A percentile compares a stretch with the other conserved stretches of the same genome.
Evolutionary conservation across 92 coral and sea anemone species (phyloP).

Genomic region (Blastomussa wellsi): DNA sequence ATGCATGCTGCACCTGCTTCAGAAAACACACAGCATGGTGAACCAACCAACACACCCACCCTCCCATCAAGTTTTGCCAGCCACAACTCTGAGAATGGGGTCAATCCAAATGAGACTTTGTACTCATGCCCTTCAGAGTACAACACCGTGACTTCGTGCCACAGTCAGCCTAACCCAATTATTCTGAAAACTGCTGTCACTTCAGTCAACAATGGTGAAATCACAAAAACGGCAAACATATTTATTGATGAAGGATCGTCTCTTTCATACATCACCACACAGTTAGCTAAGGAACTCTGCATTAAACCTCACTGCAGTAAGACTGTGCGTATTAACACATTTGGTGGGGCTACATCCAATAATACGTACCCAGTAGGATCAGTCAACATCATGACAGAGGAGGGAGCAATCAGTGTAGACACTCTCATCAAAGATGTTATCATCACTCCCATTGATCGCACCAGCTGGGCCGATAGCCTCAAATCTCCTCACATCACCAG

Average conservation of each 20-base stretch:
- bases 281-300: conserved; percentile 48
- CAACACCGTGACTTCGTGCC: conserved; percentile 9
- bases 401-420: conserved; percentile 24
- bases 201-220: conserved; percentile 43
- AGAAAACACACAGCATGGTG: conserved; percentile 28
- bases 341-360: conserved; percentile 39
- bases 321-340: conserved; percentile 48
- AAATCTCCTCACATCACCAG: conserved; percentile 13
- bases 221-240: conserved; percentile 28
- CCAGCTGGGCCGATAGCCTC: background rate
- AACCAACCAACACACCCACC: conserved; percentile 21
- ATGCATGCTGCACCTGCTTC: conserved; percentile 43
- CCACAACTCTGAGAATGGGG: conserved; percentile 34
- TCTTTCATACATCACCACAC: conserved; percentile 50
- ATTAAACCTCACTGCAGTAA: conserved; percentile 38
- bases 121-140: conserved; percentile 42
- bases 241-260: conserved; percentile 50
- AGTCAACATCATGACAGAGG: conserved; percentile 35
- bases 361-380: conserved; percentile 35
- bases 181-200: conserved; percentile 46
- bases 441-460: conserved; percentile 9
- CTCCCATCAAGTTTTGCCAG: conserved; percentile 1
- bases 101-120: conserved; percentile 46
- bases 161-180: conserved; percentile 46
- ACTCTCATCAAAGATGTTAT: conserved; percentile 46